Evolutionary conservation across 2,797 vertebrate genomes (phyloP), one percentile per base, ranked within the genome.

Genomic region (Hybognathus amarus): DNA sequence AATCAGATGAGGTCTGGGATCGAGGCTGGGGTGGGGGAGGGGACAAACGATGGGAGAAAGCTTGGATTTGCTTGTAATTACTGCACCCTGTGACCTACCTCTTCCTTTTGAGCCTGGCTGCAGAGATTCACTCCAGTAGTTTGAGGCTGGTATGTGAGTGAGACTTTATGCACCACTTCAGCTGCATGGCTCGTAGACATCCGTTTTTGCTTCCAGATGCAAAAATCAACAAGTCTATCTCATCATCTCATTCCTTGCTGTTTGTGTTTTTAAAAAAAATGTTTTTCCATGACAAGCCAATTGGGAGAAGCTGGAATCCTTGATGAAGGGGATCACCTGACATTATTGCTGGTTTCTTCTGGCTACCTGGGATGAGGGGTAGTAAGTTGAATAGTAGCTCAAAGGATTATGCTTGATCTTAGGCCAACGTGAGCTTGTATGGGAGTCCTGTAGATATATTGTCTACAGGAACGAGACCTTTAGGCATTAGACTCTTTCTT

Each of bases 1-100:
- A 95, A 94, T 94, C 92, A 91, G 91, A 89, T 90, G 91, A 89
- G 83, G 82, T 79, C 78, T 87, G 83, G 77, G 70, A 90, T 84
- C 79, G 24, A 77, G 91, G 89, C 89, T 90, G 91, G 89, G 90
- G 89, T 91, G 93, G 90, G 90, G 91, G 91, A 91, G 89, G 87
- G 88, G 75, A 47, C 40, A 17, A 67, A n/a, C n/a, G 63, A 85
- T 80, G 89, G 89, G 90, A 89, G 91, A 89, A 87, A 87, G 88
- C 90, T 88, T 78, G 83, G 71, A 79, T 82, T 89, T 90, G 92
- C 86, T 86, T 91, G 91, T 67, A 87, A 85, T 89, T 90, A 69
- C 84, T 86, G 52, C 89, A 87, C 89, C 83, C 88, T 87, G 85
- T 89, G 79, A 85, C 59, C 82, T 85, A 80, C 85, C 86, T 87